Base-by-base conservation (phyloP, 2,888 invertebrate species). In the Caenorhabditis sp. region DNA sequence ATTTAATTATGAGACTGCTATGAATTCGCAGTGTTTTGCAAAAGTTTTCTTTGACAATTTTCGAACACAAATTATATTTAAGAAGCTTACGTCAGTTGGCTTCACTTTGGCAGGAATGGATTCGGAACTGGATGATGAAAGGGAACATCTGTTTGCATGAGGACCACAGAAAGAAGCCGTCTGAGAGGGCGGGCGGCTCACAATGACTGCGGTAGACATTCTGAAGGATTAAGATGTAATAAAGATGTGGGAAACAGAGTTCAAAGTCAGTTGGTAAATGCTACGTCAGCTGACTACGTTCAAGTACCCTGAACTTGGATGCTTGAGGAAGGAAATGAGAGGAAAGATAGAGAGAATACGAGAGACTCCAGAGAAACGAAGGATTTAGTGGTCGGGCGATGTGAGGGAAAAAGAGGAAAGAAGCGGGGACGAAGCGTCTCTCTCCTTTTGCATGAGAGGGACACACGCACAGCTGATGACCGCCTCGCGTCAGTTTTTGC, bases 131-230 rank as follows among this genome's bases (percentile, higher is more conserved):
- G 69, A 70, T 6, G 70, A 70, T 4, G 70, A 71, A 9, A 70
- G 53, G 9, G 70, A 67, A 51, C 70, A 71, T 61, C 71, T 32
- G 40, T 65, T 67, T n/a, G 28, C 65, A 58, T 55, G 65, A 15
- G 64, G 67, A 40, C 47, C 53, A 60, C 56, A 71, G 20, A 60
- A 71, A 1, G 64, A 70, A 22, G 65, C 50, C 8, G 79, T 61
- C 44, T 70, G 79, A 28, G 81, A 71, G 6, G 77, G 67, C 22
- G 77, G 77, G 18, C 81, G 77, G 32, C 61, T 82, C 13, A 82
- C 71, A 20, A 72, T 51, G 8, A 80, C 64, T 47, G 69, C 70
- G 26, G 81, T 76, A 6, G 81, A 81, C 81, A 81, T 80, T 68
- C 51, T 68, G 53, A 8, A 58, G 55, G 47, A 20, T 24, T 24